Conservation (phyloP, 2,888 invertebrate genomes). For the Laothoe populi region DNA sequence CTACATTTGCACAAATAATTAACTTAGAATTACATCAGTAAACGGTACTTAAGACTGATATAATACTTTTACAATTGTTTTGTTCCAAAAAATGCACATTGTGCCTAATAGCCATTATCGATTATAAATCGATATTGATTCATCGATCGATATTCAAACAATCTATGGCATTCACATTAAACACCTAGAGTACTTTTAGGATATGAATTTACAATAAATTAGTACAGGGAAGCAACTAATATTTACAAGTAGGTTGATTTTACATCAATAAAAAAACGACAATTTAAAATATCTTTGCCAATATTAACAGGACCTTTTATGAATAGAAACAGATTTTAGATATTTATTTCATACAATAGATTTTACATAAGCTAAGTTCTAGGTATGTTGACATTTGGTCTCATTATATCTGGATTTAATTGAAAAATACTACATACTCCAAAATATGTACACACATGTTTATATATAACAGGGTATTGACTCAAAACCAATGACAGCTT, state of each 20-base stretch:
- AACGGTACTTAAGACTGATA: slow-evolving; percentile 67
- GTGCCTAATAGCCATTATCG: slow-evolving; percentile 51
- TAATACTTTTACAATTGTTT: slow-evolving; percentile 70
- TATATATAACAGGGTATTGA: slow-evolving; percentile 48
- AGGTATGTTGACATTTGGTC: slow-evolving; percentile 22
- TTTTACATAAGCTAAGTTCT: slow-evolving; percentile 27
- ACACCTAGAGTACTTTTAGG: slow-evolving; percentile 65
- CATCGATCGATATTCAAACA: slow-evolving; percentile 44
- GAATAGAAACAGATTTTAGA: slow-evolving; percentile 22
- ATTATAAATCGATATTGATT: slow-evolving; percentile 37
- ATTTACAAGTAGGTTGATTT: slow-evolving; percentile 69
- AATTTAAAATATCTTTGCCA: slow-evolving; percentile 15
- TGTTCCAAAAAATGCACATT: slow-evolving; percentile 60
- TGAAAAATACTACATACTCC: slow-evolving; percentile 48
- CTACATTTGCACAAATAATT: slow-evolving; percentile 83
- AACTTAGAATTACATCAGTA: slow-evolving; percentile 78
- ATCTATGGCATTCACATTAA: slow-evolving; percentile 64
- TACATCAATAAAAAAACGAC: slow-evolving; percentile 17
- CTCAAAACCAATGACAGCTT: slow-evolving; percentile 67
- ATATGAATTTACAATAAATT: slow-evolving; percentile 76
- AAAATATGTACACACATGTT: slow-evolving; percentile 52
- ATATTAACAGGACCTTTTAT: slow-evolving; percentile 12
- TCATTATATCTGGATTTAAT: slow-evolving; percentile 41
- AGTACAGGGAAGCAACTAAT: slow-evolving; percentile 75
- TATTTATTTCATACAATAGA: slow-evolving; percentile 16